Percentiles rank a stretch among this genome's conserved stretches.
phyloP scores from a whole-genome alignment of 1,140 invertebrate genomes.

The Meteorus sp. region DNA sequence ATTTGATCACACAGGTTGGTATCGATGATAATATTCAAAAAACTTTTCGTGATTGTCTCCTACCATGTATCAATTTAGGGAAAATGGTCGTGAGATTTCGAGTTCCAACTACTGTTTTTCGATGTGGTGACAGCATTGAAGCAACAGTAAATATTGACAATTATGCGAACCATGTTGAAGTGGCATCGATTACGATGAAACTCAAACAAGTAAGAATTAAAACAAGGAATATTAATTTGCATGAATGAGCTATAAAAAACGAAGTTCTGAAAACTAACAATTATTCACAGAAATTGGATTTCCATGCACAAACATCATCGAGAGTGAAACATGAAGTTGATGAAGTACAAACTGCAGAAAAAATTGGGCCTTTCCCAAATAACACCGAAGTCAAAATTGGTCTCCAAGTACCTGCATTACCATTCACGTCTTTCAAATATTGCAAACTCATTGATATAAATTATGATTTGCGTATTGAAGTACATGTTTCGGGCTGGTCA shows the following conservation, averaged over 20 bases:
- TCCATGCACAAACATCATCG: neutral
- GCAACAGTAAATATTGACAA: slow-evolving; percentile 65
- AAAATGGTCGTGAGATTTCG: slow-evolving; percentile 60
- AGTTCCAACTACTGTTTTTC: slow-evolving; percentile 64
- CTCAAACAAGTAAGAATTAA: slow-evolving; percentile 61
- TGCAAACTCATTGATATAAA: slow-evolving; percentile 12
- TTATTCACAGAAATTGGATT: slow-evolving; percentile 9
- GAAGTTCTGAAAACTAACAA: neutral
- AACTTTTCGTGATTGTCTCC: slow-evolving; percentile 66
- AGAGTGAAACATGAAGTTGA: neutral
- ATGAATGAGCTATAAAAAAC: neutral
- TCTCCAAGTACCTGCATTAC: slow-evolving; percentile 6
- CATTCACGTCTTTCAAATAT: neutral
- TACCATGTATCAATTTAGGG: slow-evolving; percentile 54
- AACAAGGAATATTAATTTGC: neutral
- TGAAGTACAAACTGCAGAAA: neutral
- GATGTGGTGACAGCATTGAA: slow-evolving; percentile 67
- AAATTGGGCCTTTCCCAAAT: neutral
- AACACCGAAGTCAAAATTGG: neutral
- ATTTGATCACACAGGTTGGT: slow-evolving; percentile 25
- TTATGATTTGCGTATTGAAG: neutral
- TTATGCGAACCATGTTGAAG: slow-evolving; percentile 61
- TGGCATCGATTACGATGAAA: slow-evolving; percentile 62
- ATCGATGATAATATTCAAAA: slow-evolving; percentile 56
- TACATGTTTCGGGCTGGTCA: slow-evolving; percentile 10